A percentile compares a stretch with the other conserved stretches of the same genome.
Conservation (phyloP, 2,113 vertebrate genomes). For the Lipophrys pholis region DNA sequence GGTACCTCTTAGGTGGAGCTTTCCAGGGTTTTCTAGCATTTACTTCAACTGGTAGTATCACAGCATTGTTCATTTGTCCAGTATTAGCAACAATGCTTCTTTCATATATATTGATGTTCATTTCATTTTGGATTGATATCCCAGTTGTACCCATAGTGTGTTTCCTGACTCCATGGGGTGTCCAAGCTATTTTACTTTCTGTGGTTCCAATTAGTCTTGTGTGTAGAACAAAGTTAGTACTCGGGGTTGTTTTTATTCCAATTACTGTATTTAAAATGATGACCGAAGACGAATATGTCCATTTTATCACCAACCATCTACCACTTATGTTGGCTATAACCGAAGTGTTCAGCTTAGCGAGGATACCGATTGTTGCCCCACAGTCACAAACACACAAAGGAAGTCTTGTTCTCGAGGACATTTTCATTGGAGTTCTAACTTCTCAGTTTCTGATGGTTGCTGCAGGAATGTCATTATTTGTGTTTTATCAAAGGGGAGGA, state of each 20-base stretch:
- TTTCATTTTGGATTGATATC: too few species aligned
- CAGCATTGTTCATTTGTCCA: rapidly evolving
- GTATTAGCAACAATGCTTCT: too few species aligned
- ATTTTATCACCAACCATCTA: neutral
- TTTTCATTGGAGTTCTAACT: slow-evolving; percentile 24
- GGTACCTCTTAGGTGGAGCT: neutral
- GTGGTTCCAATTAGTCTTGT: neutral
- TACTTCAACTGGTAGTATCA: rapidly evolving
- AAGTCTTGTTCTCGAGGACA: neutral
- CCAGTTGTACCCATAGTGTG: too few species aligned
- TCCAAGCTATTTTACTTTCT: rapidly evolving
- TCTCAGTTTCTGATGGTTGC: neutral
- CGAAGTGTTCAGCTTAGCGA: neutral
- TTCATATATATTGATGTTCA: too few species aligned
- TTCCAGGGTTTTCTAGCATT: neutral
- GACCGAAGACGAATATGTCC: too few species aligned
- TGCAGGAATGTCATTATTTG: slow-evolving; percentile 12
- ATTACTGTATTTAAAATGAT: rapidly evolving
- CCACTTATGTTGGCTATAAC: neutral
- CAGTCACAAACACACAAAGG: slow-evolving; percentile 1
- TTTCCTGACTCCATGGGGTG: too few species aligned
- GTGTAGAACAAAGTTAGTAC: neutral
- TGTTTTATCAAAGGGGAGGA: neutral
- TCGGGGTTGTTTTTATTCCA: neutral
- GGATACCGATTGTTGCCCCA: neutral